Percentiles rank a stretch among this genome's conserved stretches.
These are phyloP conservation scores for Phyllopteryx taeniolatus DNA, from an alignment of 2,113 vertebrate species.

Conservation along the genomic window DNA sequence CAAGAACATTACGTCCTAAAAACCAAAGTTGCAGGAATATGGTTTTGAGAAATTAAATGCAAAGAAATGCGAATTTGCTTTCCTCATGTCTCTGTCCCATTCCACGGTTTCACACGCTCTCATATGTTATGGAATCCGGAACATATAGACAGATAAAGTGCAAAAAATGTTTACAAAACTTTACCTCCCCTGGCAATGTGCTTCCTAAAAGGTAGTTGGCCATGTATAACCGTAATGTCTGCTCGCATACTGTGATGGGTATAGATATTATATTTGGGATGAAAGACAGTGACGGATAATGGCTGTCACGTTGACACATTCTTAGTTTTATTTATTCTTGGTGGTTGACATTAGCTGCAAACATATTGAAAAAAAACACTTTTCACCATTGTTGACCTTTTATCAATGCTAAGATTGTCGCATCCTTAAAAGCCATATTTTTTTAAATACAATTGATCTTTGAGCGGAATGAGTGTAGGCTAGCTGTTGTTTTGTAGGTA, in stretches of 20 bases:
- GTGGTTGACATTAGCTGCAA: neutral
- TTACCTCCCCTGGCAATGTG: conserved; percentile 9
- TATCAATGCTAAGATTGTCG: conserved; percentile 10
- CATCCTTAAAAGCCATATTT: conserved; percentile 47
- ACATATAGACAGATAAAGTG: neutral
- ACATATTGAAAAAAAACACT: neutral
- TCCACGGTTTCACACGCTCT: neutral
- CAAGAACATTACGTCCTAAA: neutral
- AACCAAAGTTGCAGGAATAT: neutral
- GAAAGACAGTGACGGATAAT: neutral
- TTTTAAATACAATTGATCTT: conserved; percentile 13
- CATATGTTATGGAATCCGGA: neutral
- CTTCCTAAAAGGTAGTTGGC: neutral
- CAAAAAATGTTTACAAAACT: conserved; percentile 16
- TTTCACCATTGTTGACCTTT: neutral
- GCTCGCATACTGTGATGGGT: neutral
- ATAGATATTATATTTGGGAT: neutral
- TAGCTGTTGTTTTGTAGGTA: conserved; percentile 22
- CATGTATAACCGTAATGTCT: neutral
- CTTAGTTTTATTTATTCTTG: neutral
- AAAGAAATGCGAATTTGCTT: neutral
- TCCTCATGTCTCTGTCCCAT: conserved; percentile 2
- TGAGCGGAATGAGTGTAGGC: neutral
- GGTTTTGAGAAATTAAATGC: neutral
- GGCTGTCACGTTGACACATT: neutral